Evolutionary conservation across 2,888 invertebrate genomes (phyloP).

Genomic region (Drosophila suboccidentalis): DNA sequence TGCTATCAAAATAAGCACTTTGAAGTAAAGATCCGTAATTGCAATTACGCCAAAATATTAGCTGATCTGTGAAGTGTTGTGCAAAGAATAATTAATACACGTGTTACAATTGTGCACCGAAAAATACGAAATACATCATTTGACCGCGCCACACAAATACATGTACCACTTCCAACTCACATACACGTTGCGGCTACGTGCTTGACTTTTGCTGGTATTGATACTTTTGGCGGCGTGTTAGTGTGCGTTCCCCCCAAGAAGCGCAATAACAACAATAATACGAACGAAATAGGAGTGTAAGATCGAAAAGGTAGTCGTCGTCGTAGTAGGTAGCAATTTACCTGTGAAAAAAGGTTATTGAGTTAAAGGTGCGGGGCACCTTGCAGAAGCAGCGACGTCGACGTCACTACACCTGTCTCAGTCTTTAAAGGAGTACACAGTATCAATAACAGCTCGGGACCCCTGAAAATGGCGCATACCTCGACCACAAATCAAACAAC

Average conservation of each 20-base stretch:
- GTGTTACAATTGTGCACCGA: conserved; percentile 59
- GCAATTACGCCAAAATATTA: conserved; percentile 25
- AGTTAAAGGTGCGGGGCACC: conserved; percentile 56
- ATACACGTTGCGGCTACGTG: conserved; percentile 42
- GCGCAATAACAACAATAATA: conserved; percentile 28
- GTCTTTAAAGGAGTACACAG: conserved; percentile 34
- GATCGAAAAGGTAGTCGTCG: conserved; percentile 10
- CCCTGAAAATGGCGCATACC: conserved; percentile 81
- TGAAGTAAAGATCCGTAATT: conserved; percentile 22
- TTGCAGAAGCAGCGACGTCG: conserved; percentile 25
- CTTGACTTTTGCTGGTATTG: conserved; percentile 35
- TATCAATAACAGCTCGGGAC: conserved; percentile 16
- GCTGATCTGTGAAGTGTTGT: conserved; percentile 29
- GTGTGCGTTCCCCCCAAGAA: conserved; percentile 29
- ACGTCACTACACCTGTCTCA: conserved; percentile 53
- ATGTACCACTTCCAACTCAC: conserved; percentile 33
- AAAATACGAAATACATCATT: conserved; percentile 54
- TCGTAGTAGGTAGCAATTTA: conserved; percentile 23
- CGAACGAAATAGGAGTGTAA: conserved; percentile 11
- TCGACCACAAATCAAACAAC: conserved; percentile 63
- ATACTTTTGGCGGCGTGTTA: conserved; percentile 57
- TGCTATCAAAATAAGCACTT: conserved; percentile 39
- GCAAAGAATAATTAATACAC: conserved; percentile 53
- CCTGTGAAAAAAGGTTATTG: conserved; percentile 13
- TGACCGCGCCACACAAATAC: conserved; percentile 58